Conservation (phyloP, 2,797 vertebrate genomes). For the Protonibea diacanthus region DNA sequence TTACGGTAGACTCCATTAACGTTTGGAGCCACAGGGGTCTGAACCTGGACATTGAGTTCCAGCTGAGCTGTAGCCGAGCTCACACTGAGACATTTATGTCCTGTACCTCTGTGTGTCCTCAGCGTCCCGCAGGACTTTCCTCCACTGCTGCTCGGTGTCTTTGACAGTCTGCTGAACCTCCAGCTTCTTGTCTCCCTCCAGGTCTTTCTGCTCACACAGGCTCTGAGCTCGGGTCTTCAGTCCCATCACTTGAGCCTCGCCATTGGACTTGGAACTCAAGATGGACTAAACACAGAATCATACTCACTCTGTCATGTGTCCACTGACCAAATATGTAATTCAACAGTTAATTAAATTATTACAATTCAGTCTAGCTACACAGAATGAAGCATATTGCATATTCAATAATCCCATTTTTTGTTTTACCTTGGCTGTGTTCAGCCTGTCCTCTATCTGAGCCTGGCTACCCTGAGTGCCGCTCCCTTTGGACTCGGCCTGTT, state of each 20-base stretch:
- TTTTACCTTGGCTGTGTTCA: constrained; percentile 75
- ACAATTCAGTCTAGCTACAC: background rate
- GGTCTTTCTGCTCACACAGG: constrained; percentile 66
- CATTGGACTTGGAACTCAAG: constrained; percentile 81
- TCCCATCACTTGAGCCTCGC: constrained; percentile 82
- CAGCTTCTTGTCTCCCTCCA: constrained; percentile 65
- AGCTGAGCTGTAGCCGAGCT: background rate
- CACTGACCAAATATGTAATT: background rate
- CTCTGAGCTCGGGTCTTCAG: constrained; percentile 69
- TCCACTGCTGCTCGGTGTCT: constrained; percentile 76
- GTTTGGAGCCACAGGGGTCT: too few relatives aligned
- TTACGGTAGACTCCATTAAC: too few relatives aligned
- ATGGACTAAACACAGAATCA: constrained; percentile 80
- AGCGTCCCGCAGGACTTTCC: constrained; percentile 55
- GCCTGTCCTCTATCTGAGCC: constrained; percentile 82
- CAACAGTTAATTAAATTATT: background rate
- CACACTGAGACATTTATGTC: background rate
- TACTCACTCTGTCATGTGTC: background rate
- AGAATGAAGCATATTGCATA: background rate
- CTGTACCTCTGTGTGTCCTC: constrained; percentile 72
- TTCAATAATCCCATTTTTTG: fast-evolving
- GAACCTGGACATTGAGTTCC: too few relatives aligned
- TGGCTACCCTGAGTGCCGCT: constrained; percentile 57
- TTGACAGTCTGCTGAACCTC: constrained; percentile 63
- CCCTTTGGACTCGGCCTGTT: constrained; percentile 72